phyloP scores from a whole-genome alignment of 2,113 vertebrate species.

The Centropus unirufus region DNA sequence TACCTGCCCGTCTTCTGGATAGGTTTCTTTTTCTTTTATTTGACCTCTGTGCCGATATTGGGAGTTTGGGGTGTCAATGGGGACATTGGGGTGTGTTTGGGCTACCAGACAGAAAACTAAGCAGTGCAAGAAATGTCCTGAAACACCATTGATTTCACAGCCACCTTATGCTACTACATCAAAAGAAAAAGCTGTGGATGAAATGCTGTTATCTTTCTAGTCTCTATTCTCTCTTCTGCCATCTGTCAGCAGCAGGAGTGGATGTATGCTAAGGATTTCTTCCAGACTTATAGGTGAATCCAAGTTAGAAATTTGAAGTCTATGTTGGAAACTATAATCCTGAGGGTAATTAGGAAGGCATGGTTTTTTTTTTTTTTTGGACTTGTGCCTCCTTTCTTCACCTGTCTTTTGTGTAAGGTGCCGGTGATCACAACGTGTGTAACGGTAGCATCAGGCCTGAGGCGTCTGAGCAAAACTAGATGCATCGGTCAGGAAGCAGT shows the following conservation, averaged over 20 bases:
- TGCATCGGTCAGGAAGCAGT: not conserved
- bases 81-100: too few species aligned
- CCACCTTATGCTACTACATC: not conserved
- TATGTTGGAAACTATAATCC: not conserved
- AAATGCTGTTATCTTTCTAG: not conserved
- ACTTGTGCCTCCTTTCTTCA: not conserved
- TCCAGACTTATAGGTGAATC: not conserved
- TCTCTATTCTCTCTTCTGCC: not conserved
- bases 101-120: not conserved
- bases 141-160: not conserved
- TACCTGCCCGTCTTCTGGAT: not conserved
- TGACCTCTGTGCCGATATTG: not conserved
- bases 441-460: not conserved
- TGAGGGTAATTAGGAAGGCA: not conserved
- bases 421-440: fast-evolving
- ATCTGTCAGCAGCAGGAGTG: not conserved
- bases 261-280: not conserved
- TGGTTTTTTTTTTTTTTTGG: not conserved
- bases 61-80: too few species aligned
- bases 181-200: not conserved
- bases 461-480: not conserved
- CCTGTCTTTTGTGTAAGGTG: not conserved
- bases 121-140: not conserved
- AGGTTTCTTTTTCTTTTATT: not conserved
- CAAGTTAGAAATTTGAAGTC: not conserved